phyloP scores from a whole-genome alignment of 30 jellyfish, hydroid and myxozoan genomes.

The Aurelia sp. region DNA sequence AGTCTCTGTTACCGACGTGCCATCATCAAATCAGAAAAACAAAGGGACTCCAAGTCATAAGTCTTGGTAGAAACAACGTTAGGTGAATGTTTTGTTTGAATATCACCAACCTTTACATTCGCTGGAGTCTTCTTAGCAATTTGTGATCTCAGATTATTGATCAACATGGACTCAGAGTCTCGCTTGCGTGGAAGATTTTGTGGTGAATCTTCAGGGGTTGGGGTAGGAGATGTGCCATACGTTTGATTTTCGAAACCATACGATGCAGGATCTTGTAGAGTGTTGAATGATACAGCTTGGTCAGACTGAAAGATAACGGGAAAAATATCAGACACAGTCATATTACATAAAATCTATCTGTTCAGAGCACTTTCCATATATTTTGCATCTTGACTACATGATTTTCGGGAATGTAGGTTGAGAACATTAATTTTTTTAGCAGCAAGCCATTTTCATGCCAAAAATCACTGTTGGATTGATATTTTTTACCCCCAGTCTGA shows the following conservation, averaged over 20 bases:
- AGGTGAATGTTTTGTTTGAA: neutral
- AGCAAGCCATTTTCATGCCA: too few species aligned
- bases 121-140: neutral
- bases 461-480: too few species aligned
- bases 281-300: neutral
- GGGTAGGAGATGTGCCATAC: neutral
- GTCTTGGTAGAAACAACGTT: neutral
- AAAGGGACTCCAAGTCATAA: too few species aligned
- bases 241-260: conserved; percentile 11
- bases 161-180: neutral
- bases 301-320: conserved; percentile 28
- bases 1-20: too few species aligned
- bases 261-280: neutral
- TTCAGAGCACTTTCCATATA: neutral
- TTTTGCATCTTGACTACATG: too few species aligned
- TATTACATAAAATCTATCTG: too few species aligned
- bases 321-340: neutral
- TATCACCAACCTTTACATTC: neutral
- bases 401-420: too few species aligned
- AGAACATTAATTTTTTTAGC: too few species aligned
- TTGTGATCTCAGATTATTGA: conserved; percentile 2
- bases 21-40: too few species aligned
- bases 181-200: conserved; percentile 12
- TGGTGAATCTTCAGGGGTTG: conserved; percentile 31
- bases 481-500: too few species aligned